Evolutionary conservation across 2,888 invertebrate genomes (phyloP).

Genomic region (Eilema sororculum): DNA sequence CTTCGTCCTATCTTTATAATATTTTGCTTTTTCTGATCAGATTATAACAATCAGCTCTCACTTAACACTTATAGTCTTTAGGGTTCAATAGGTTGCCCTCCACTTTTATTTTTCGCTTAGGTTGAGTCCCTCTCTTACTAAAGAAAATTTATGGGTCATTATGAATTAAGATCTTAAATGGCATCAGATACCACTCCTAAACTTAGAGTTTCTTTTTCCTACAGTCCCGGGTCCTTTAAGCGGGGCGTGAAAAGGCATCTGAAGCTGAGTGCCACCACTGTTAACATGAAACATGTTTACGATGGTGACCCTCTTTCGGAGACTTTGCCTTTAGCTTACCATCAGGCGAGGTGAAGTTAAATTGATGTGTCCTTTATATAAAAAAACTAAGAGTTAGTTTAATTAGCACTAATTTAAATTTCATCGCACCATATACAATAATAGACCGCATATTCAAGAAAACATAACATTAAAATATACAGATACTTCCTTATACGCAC

Average conservation of each 20-base stretch:
- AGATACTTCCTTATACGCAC: constrained; percentile 5
- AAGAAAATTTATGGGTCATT: background rate
- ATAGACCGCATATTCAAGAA: background rate
- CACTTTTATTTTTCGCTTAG: background rate
- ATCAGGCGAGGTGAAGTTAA: no score
- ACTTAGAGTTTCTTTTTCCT: no score
- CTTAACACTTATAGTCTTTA: background rate
- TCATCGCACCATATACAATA: background rate
- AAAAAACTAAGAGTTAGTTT: no score
- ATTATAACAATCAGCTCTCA: background rate
- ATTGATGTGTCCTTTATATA: no score
- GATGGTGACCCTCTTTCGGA: no score
- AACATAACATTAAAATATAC: background rate
- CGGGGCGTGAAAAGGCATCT: no score
- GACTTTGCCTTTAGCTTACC: no score
- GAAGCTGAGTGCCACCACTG: no score
- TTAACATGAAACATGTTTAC: no score
- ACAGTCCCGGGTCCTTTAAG: no score
- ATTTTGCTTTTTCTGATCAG: background rate
- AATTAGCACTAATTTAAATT: no score
- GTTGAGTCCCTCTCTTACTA: background rate
- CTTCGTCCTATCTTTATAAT: background rate
- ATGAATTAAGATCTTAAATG: background rate
- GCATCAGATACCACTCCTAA: background rate
- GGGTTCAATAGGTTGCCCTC: no score